These are phyloP conservation scores for Lontra canadensis DNA, from an alignment of 2,113 vertebrate genomes.

Conservation along the genomic window DNA sequence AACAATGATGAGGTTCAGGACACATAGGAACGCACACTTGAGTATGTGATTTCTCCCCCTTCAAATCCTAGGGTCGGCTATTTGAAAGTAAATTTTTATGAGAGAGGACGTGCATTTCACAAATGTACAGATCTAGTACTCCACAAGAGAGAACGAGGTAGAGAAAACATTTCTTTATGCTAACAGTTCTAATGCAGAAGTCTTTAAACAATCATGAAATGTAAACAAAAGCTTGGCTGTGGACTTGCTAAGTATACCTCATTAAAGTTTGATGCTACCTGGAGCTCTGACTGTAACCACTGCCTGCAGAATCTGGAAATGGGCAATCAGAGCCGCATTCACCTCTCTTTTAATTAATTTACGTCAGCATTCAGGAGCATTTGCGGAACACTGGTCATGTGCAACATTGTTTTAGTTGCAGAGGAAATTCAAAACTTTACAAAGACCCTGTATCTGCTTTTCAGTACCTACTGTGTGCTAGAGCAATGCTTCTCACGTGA, in stretches of 20 bases:
- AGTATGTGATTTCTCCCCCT: not conserved
- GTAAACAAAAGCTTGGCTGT: not conserved
- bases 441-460: not conserved
- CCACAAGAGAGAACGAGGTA: not conserved
- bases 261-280: not conserved
- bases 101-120: not conserved
- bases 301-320: not conserved
- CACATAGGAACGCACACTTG: not conserved
- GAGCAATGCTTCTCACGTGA: not conserved
- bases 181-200: not conserved
- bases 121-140: not conserved
- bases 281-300: not conserved
- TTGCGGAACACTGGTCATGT: not conserved
- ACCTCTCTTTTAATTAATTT: not conserved
- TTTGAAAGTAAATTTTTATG: not conserved
- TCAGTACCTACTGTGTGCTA: not conserved
- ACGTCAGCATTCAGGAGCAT: not conserved
- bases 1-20: not conserved
- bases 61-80: not conserved
- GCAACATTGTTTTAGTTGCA: not conserved
- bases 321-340: not conserved
- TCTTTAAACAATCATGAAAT: slow-evolving; percentile 4
- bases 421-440: not conserved
- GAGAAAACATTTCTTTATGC: not conserved
- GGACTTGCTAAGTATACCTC: not conserved